Conservation (phyloP, 2,797 vertebrate genomes). For the Aeoliscus strigatus region DNA sequence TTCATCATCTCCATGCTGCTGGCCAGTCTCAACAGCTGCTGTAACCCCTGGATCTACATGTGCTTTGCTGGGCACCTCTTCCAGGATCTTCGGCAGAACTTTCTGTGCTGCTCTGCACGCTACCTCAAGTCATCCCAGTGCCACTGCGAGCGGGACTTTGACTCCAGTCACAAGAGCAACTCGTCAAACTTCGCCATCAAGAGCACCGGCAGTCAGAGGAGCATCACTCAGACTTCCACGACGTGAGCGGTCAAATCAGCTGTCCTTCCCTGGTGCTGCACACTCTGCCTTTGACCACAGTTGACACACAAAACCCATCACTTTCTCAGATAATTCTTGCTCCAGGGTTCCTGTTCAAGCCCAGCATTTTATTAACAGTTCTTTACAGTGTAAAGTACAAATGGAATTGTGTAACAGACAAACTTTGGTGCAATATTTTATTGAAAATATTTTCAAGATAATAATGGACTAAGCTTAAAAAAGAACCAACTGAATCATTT, state of each 20-base stretch:
- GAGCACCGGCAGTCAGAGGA: conserved; percentile 86
- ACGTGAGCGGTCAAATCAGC: conserved; percentile 47
- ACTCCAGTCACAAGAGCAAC: conserved; percentile 87
- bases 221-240: conserved; percentile 75
- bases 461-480: conserved; percentile 2
- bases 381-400: conserved; percentile 5
- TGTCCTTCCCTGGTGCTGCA: not conserved
- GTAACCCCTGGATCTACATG: conserved; percentile 98
- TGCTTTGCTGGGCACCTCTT: conserved; percentile 91
- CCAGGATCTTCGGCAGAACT: too few relatives aligned
- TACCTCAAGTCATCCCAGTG: conserved; percentile 79
- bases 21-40: conserved; percentile 93
- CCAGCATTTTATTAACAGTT: too few relatives aligned
- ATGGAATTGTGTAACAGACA: conserved; percentile 13
- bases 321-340: conserved; percentile 4
- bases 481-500: conserved; percentile 1
- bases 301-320: too few relatives aligned
- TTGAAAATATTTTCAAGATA: not conserved
- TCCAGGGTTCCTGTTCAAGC: too few relatives aligned
- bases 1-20: conserved; percentile 86
- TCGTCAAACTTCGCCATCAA: conserved; percentile 87
- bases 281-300: conserved; percentile 3
- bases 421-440: conserved; percentile 4
- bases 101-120: conserved; percentile 78
- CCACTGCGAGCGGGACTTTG: conserved; percentile 77